These are phyloP conservation scores for Coreoperca whiteheadi DNA, from an alignment of 2,113 vertebrate species.

Conservation along the genomic window DNA sequence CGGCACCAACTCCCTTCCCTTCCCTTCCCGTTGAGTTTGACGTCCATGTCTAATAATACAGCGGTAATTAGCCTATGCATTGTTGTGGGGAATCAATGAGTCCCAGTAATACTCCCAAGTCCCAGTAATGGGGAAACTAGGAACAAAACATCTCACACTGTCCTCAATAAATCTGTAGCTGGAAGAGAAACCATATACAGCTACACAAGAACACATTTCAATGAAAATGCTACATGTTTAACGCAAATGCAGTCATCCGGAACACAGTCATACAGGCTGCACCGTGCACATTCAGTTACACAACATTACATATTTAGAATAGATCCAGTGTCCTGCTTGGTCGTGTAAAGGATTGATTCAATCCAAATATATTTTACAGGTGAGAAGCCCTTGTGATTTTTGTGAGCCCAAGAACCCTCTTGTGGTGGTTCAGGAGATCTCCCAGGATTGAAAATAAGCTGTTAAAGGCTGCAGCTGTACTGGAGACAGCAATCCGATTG, in stretches of 20 bases:
- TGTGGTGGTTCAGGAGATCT: constrained; percentile 54
- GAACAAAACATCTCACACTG: constrained; percentile 20
- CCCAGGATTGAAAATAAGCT: background rate
- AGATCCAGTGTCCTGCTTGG: background rate
- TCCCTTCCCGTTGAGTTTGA: constrained; percentile 48
- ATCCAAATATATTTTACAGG: constrained; percentile 5
- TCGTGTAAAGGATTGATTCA: background rate
- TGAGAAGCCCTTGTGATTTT: constrained; percentile 33
- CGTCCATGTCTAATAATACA: constrained; percentile 62
- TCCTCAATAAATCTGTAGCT: background rate
- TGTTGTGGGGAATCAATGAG: constrained; percentile 58
- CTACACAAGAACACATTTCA: background rate
- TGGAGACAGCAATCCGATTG: background rate
- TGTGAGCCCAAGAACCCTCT: constrained; percentile 51
- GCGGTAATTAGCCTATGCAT: constrained; percentile 62
- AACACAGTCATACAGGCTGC: background rate
- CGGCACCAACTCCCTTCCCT: constrained; percentile 43
- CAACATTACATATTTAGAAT: background rate
- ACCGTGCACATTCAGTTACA: background rate
- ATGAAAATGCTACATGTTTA: background rate
- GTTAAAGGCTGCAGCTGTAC: background rate
- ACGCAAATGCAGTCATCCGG: background rate
- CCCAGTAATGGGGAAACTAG: constrained; percentile 33
- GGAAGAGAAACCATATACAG: background rate
- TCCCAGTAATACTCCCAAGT: constrained; percentile 42